phyloP scores from a whole-genome alignment of 2,113 vertebrate species.

The Perca flavescens region DNA sequence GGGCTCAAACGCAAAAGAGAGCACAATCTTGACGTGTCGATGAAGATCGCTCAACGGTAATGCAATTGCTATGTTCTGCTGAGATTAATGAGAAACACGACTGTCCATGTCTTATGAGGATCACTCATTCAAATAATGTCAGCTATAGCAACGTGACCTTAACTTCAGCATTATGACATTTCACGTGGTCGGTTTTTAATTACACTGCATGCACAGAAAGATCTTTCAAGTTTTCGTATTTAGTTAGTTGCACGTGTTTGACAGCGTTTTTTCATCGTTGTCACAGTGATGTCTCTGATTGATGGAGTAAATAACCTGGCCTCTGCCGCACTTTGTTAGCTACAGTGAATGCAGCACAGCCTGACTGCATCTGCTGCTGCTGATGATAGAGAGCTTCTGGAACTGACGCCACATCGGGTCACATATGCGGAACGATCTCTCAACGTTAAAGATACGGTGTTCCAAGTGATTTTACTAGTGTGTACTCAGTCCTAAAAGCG shows the following conservation, averaged over 20 bases:
- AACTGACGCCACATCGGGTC: conserved; percentile 61
- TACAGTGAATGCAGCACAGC: conserved; percentile 43
- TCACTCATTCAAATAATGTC: neutral
- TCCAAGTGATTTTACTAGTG: neutral
- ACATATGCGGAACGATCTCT: conserved; percentile 56
- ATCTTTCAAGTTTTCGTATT: neutral
- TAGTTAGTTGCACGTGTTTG: neutral
- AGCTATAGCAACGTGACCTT: neutral
- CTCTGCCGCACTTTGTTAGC: conserved; percentile 70
- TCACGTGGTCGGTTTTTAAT: neutral
- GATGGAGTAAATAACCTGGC: conserved; percentile 50
- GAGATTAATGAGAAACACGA: neutral
- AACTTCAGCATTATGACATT: conserved; percentile 4
- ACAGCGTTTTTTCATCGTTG: neutral
- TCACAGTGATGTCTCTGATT: conserved; percentile 18
- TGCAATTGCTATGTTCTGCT: neutral
- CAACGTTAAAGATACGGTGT: neutral
- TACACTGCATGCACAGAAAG: neutral
- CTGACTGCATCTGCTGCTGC: conserved; percentile 54
- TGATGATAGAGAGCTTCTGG: conserved; percentile 63
- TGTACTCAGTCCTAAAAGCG: neutral
- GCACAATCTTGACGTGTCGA: conserved; percentile 12
- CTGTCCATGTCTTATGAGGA: neutral
- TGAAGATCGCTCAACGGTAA: neutral
- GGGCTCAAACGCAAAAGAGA: neutral